phyloP scores from a whole-genome alignment of 23 tunicate species.

The Diplosoma virens region DNA sequence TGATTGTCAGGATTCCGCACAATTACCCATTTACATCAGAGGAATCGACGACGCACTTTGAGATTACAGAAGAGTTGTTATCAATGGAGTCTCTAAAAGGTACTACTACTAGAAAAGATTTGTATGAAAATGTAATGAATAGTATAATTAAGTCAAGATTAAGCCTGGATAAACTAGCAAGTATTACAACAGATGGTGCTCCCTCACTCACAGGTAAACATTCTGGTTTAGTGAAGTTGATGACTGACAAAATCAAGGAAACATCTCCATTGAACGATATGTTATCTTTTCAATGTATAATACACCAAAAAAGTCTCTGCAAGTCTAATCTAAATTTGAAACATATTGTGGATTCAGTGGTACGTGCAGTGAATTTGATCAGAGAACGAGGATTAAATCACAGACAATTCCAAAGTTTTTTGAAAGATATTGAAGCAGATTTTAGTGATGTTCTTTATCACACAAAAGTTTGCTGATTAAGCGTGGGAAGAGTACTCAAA shows the following conservation, averaged over 20 bases:
- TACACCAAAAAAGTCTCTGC: conserved; percentile 34
- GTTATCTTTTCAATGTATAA: conserved; percentile 5
- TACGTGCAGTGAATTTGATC: conserved; percentile 30
- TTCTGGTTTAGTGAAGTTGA: conserved; percentile 17
- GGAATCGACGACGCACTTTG: conserved; percentile 39
- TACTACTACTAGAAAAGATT: conserved; percentile 53
- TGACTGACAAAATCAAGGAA: conserved; percentile 14
- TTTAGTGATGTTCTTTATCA: conserved; percentile 43
- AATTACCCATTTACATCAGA: conserved; percentile 33
- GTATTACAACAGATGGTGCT: conserved; percentile 57
- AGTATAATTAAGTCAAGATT: conserved; percentile 19
- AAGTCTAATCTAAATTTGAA: conserved; percentile 26
- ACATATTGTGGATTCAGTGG: conserved; percentile 24
- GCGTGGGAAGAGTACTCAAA: conserved; percentile 39
- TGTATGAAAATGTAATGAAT: conserved; percentile 7
- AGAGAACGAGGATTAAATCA: conserved; percentile 42
- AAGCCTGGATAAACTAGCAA: conserved; percentile 3
- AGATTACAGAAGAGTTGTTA: conserved; percentile 42
- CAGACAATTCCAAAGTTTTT: conserved; percentile 29
- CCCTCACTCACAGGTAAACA: conserved; percentile 41
- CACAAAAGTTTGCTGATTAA: conserved; percentile 44
- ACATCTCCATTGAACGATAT: neutral
- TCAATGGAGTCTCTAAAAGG: conserved; percentile 36
- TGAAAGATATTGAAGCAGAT: conserved; percentile 40
- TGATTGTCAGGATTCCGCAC: conserved; percentile 44